Percentiles rank a stretch among this genome's conserved stretches.
These are phyloP conservation scores for Dermolepida albohirtum DNA, from an alignment of 2,888 invertebrate genomes.

Conservation along the genomic window DNA sequence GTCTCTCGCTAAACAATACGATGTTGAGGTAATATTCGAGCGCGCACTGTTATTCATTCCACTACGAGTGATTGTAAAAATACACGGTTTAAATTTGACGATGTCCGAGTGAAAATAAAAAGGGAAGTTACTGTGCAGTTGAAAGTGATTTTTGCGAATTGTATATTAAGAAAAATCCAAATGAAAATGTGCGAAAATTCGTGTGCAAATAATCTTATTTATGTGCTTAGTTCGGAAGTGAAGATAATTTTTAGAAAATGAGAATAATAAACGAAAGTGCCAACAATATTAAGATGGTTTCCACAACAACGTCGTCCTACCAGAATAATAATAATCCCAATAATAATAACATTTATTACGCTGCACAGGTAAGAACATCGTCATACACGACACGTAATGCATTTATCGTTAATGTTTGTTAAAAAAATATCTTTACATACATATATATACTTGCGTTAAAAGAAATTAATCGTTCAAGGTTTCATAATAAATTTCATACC, in stretches of 20 bases:
- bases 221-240: not conserved
- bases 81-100: no score
- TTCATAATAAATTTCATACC: no score
- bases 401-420: not conserved
- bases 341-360: constrained; percentile 26
- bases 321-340: constrained; percentile 4
- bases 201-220: not conserved
- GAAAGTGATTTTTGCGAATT: no score
- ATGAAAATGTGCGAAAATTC: not conserved
- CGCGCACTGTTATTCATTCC: no score
- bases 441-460: not conserved
- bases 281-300: constrained; percentile 23
- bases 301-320: constrained; percentile 4
- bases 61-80: no score
- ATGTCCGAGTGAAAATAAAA: no score
- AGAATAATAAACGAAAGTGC: constrained; percentile 12
- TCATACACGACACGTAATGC: not conserved
- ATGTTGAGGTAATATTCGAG: constrained; percentile 16
- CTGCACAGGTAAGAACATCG: constrained; percentile 16
- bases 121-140: no score
- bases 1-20: constrained; percentile 27
- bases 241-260: constrained; percentile 13
- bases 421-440: no score
- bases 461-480: constrained; percentile 4
- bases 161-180: no score